Conservation (phyloP, 2,113 vertebrate species). For the Gorsachius goisagi region DNA sequence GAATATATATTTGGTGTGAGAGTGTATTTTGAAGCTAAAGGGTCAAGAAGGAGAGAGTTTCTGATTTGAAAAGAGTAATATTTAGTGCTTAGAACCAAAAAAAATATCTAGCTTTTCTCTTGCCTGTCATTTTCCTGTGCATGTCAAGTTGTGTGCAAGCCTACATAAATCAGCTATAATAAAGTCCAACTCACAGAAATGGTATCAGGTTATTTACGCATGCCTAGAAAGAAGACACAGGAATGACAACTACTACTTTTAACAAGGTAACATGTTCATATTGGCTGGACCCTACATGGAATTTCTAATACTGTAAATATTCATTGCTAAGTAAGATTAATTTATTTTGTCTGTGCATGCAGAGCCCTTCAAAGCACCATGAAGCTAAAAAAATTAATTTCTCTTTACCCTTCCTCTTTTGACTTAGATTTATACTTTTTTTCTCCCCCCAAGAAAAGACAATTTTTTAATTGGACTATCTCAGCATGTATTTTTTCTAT, state of each 20-base stretch:
- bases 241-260: neutral
- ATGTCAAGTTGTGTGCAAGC: neutral
- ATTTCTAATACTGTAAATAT: conserved; percentile 11
- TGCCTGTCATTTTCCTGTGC: neutral
- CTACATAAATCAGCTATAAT: neutral
- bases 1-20: neutral
- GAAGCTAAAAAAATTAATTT: neutral
- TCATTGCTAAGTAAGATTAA: neutral
- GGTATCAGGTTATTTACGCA: neutral
- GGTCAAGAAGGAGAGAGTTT: neutral
- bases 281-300: neutral
- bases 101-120: neutral
- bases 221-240: neutral
- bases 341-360: neutral
- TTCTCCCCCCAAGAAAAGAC: neutral
- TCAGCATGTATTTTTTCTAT: neutral
- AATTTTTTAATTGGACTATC: conserved; percentile 2
- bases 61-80: neutral
- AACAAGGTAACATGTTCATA: neutral
- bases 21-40: neutral
- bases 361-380: neutral
- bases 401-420: neutral
- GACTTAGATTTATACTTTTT: neutral
- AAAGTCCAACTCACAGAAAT: neutral
- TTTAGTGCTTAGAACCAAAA: neutral